Conservation (phyloP, 1,140 invertebrate species). For the Orius laevigatus region DNA sequence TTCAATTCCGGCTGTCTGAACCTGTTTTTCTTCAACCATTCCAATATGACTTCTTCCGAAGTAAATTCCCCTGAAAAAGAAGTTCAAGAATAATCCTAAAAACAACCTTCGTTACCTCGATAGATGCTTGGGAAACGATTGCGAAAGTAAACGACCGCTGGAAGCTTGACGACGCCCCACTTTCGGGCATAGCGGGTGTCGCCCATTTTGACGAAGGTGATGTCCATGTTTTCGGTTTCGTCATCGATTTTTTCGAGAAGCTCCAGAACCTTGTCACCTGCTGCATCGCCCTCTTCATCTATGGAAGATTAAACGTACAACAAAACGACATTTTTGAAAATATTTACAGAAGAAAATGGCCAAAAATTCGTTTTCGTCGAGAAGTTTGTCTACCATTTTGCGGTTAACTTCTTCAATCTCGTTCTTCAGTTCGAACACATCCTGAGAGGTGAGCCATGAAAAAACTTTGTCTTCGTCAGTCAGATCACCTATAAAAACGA, state of each 20-base stretch:
- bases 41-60: slow-evolving; percentile 73
- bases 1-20: slow-evolving; percentile 85
- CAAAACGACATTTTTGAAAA: not conserved
- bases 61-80: slow-evolving; percentile 53
- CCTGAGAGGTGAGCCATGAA: slow-evolving; percentile 81
- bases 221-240: slow-evolving; percentile 85
- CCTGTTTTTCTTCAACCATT: slow-evolving; percentile 84
- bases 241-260: slow-evolving; percentile 83
- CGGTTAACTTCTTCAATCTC: slow-evolving; percentile 92
- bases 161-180: slow-evolving; percentile 86
- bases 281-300: slow-evolving; percentile 64
- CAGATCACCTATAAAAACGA: slow-evolving; percentile 46
- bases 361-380: slow-evolving; percentile 87
- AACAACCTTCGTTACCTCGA: slow-evolving; percentile 42
- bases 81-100: slow-evolving; percentile 1
- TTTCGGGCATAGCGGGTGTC: slow-evolving; percentile 81
- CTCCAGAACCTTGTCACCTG: slow-evolving; percentile 61
- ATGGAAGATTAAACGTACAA: slow-evolving; percentile 12
- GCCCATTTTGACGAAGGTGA: slow-evolving; percentile 88
- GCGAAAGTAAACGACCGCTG: slow-evolving; percentile 85
- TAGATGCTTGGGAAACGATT: slow-evolving; percentile 88
- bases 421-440: slow-evolving; percentile 89
- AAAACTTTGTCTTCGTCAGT: slow-evolving; percentile 71
- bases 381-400: slow-evolving; percentile 84
- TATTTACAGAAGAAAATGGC: slow-evolving; percentile 89